Evolutionary conservation across 2,113 vertebrate species (phyloP), one percentile per base, ranked within the genome.

Genomic region (Clinocottus analis): DNA sequence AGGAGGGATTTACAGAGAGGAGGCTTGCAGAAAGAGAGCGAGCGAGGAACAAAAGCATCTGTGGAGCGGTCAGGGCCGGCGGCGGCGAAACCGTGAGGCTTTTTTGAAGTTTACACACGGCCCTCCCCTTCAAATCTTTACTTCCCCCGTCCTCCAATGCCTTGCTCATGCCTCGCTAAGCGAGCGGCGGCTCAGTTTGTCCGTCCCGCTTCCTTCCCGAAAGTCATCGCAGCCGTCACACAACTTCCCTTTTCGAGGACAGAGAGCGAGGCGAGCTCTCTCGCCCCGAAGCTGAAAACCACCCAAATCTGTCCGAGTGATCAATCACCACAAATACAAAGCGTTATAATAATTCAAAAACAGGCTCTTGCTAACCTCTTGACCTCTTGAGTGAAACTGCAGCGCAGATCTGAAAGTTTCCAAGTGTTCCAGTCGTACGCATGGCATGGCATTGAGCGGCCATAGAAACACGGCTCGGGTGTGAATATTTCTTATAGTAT

Each of bases 31-130:
- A n/a, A 51, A 66, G 73, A 65, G 77, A 65, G 83, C 73, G 83
- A 81, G 85, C 35, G 67, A 51, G 72, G 89, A 90, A 94, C 92
- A 94, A 94, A 94, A 94, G 93, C 94, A 91, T 93, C 85, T 91
- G 93, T 89, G 61, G 91, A 92, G 90, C 87, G 91, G 93, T 93
- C 92, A 90, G 90, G 80, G 83, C 91, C 91, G 91, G 90, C 85
- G 89, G 87, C 88, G 87, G 91, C 93, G 87, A 90, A 89, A 85
- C 8, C 88, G 89, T 91, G 87, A 84, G 77, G 88, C 90, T 92
- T 93, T 33, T 95, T 95, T 94, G 92, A 94, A 94, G 93, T 95
- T 94, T 85, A 88, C 63, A 67, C 81, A 80, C 37, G 45, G 49
- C 75, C 80, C 87, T 82, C 77, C 86, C 81, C 83, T 84, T 64